Evolutionary conservation across 2,113 vertebrate genomes (phyloP).

Genomic region (Zeus faber): DNA sequence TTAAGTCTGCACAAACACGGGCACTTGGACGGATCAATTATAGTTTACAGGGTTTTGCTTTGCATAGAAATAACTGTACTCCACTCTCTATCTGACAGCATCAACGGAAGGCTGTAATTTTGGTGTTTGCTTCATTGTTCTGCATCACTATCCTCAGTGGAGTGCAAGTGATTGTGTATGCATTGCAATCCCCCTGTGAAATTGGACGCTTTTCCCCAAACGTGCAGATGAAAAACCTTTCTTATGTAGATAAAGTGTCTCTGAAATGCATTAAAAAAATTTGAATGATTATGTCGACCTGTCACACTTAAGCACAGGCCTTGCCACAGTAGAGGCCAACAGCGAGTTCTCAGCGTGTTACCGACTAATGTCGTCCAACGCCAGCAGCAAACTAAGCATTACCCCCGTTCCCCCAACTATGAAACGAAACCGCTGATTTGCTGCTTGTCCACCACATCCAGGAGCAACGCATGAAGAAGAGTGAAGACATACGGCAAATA

Average conservation of each 20-base stretch:
- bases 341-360: background rate
- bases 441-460: too few species aligned
- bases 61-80: slow-evolving; percentile 41
- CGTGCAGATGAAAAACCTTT: background rate
- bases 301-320: background rate
- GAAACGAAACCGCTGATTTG: too few species aligned
- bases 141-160: slow-evolving; percentile 32
- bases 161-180: slow-evolving; percentile 21
- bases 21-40: slow-evolving; percentile 47
- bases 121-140: slow-evolving; percentile 48
- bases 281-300: background rate
- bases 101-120: slow-evolving; percentile 49
- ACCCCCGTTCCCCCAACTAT: too few species aligned
- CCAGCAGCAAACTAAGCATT: background rate
- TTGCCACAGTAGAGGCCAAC: background rate
- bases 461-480: too few species aligned
- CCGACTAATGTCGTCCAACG: background rate
- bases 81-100: slow-evolving; percentile 28
- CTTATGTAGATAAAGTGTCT: background rate
- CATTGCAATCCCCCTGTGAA: slow-evolving; percentile 22
- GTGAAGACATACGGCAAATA: too few species aligned
- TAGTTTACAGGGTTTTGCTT: slow-evolving; percentile 35
- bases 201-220: slow-evolving; percentile 13
- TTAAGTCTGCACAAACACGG: slow-evolving; percentile 8
- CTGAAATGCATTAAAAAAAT: slow-evolving; percentile 1